Conservation (phyloP, 2,113 vertebrate genomes). For the Cololabis saira region DNA sequence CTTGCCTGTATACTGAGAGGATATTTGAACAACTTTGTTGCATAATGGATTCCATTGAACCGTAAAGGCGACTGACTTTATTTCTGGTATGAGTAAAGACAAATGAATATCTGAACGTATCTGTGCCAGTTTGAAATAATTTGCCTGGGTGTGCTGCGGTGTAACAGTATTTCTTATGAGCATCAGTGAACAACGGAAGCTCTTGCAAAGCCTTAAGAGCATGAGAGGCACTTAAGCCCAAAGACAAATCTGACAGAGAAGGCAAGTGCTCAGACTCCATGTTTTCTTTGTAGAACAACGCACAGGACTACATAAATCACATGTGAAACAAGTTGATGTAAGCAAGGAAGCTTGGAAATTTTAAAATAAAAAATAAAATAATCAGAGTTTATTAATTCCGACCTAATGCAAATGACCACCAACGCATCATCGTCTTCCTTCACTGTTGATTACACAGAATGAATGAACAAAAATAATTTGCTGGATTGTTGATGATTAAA, state of each 20-base stretch:
- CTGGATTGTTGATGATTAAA: background rate
- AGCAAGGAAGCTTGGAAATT: slow-evolving; percentile 4
- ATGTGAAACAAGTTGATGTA: slow-evolving; percentile 29
- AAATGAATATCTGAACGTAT: background rate
- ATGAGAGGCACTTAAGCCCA: slow-evolving; percentile 34
- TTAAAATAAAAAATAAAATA: slow-evolving; percentile 18
- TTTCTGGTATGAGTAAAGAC: slow-evolving; percentile 29
- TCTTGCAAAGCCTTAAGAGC: slow-evolving; percentile 23
- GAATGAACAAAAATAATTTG: background rate
- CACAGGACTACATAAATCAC: slow-evolving; percentile 35
- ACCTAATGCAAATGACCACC: slow-evolving; percentile 4
- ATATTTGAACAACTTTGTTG: slow-evolving; percentile 56
- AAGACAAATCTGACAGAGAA: slow-evolving; percentile 17
- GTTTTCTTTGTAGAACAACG: slow-evolving; percentile 17
- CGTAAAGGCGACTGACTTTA: slow-evolving; percentile 46
- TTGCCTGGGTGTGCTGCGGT: slow-evolving; percentile 1
- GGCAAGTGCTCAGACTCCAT: background rate
- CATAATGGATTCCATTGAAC: slow-evolving; percentile 61
- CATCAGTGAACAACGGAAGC: slow-evolving; percentile 20
- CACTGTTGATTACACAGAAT: too few relatives aligned
- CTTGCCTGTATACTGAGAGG: slow-evolving; percentile 44
- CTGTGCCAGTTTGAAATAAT: slow-evolving; percentile 16
- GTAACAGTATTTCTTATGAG: slow-evolving; percentile 39
- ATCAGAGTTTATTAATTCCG: background rate
- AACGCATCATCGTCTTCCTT: background rate